Conservation (phyloP, 2,888 invertebrate genomes). For the Malthinus seriepunctatus region DNA sequence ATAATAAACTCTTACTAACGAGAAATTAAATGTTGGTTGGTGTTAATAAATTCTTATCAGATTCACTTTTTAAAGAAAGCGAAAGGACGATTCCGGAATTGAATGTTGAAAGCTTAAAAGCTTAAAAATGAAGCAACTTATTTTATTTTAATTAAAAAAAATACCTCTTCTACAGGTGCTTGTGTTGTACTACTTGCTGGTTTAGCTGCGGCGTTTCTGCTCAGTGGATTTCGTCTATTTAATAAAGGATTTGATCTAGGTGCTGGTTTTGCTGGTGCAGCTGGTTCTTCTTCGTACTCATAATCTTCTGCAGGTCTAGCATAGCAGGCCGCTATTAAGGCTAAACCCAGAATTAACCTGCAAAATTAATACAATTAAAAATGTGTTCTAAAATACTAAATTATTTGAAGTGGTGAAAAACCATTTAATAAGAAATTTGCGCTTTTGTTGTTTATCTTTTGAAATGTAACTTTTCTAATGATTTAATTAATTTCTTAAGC, state of each 20-base stretch:
- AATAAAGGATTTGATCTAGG: conserved; percentile 44
- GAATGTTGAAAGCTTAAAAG: too few species aligned
- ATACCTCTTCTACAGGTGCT: conserved; percentile 37
- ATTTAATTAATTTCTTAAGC: too few species aligned
- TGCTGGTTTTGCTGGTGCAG: conserved; percentile 48
- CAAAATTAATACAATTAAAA: conserved; percentile 19
- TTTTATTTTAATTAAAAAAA: not conserved
- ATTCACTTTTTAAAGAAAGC: too few species aligned
- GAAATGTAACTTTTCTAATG: too few species aligned
- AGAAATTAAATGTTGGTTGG: too few species aligned
- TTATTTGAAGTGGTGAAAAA: too few species aligned
- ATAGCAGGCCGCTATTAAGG: conserved; percentile 33
- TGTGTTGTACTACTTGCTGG: conserved; percentile 48
- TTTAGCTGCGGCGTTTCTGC: conserved; percentile 42
- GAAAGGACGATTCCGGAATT: too few species aligned
- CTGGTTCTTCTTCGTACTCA: conserved; percentile 48
- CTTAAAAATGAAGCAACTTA: not conserved
- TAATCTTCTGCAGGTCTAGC: conserved; percentile 50
- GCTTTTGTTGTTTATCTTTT: too few species aligned
- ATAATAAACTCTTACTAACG: too few species aligned
- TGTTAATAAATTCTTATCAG: too few species aligned
- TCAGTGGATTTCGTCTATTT: conserved; percentile 50
- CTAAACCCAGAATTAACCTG: conserved; percentile 47
- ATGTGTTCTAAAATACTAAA: too few species aligned
- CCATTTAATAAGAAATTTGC: too few species aligned